phyloP scores from a whole-genome alignment of 2,113 vertebrate species.

The Alaudala cheleensis region DNA sequence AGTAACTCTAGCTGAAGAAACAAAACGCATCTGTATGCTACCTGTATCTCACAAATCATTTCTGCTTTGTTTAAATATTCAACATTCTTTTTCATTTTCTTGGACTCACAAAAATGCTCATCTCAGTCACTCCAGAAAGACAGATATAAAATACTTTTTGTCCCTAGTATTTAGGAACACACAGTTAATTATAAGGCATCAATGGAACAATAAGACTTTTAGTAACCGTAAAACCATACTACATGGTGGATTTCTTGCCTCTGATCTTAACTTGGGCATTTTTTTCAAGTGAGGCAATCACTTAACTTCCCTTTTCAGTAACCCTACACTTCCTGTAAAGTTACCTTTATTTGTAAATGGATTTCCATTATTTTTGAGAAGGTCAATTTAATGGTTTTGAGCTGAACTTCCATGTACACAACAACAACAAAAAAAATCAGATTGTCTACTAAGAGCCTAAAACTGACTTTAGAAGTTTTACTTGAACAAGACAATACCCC shows the following conservation, averaged over 20 bases:
- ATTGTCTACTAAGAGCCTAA: background rate
- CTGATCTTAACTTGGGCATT: background rate
- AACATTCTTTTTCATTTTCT: background rate
- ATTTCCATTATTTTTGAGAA: background rate
- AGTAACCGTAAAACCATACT: background rate
- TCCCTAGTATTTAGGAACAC: background rate
- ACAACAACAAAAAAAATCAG: background rate
- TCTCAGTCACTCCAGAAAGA: background rate
- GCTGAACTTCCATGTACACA: background rate
- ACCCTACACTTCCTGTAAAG: background rate
- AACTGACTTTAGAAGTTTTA: background rate
- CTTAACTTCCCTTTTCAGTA: background rate
- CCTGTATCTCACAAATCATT: background rate
- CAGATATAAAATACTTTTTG: background rate
- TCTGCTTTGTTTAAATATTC: background rate
- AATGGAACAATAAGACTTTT: background rate
- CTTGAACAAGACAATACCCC: background rate
- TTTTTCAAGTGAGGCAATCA: background rate
- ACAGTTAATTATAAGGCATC: background rate
- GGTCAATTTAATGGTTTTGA: background rate
- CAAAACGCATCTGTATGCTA: background rate
- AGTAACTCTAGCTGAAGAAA: background rate
- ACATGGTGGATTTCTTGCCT: background rate
- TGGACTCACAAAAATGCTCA: background rate
- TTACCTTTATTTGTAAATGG: background rate